Base-by-base conservation (phyloP, 53 echinoderm and acorn worm species). In the Henricia sp. region DNA sequence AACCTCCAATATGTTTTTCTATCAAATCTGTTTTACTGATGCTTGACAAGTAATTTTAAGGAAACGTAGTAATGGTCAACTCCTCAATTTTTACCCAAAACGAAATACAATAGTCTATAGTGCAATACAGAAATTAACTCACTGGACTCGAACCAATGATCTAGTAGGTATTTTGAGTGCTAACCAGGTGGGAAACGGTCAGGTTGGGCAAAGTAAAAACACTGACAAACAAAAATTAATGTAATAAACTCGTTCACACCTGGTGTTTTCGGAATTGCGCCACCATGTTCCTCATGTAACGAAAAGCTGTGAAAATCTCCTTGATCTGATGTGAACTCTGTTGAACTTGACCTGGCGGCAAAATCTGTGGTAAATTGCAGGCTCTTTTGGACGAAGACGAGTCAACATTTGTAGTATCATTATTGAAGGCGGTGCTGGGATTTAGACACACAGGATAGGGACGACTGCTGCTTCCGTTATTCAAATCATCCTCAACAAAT, bases 261-360 rank as follows among this genome's bases (percentile, higher is more conserved):
- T 80, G 80, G 19, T 48, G 63, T 24, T 33, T 80, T 9, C n/a
- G 62, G 6, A 80, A 64, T 9, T 10, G 28, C 19, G 62, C 32
- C 27, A 62, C 80, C 48, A 14, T 80, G 11, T 80, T 60, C 63
- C 80, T 63, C 20, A 80, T 34, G 4, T 64, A 63, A 20, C 64
- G n/a, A 13, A 80, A 33, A 8, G 80, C 62, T 29, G 48, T 80
- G 12, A 80, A 63, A 23, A 80, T 64, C 6, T 33, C 35, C 63
- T 57, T 48, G 44, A 80, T 80, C 33, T 60, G 38, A 32, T 80
- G 64, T 1, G 63, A 44, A 34, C 46, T 48, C 20, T 63, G 27
- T 6, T 46, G 39, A 17, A 1, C 63, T 3, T 39, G 19, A 10
- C 48, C 34, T 0, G 3, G 20, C 32, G 39, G 23, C 4, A 23